phyloP scores from a whole-genome alignment of 1,140 invertebrate genomes.

The Pristionchus pacificus region DNA sequence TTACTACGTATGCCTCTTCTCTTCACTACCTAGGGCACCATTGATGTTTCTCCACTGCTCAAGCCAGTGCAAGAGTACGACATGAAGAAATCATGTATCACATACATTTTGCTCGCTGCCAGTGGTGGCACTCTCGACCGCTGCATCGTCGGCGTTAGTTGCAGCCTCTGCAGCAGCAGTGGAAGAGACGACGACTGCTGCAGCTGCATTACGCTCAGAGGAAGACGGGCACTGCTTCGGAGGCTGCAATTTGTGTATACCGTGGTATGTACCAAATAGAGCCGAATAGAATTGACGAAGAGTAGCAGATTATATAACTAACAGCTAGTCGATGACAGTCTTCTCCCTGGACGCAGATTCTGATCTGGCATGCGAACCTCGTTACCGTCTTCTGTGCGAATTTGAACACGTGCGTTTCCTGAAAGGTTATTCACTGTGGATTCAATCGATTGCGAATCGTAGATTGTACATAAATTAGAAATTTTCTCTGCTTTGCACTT shows the following conservation, averaged over 20 bases:
- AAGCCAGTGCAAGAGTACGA: no score
- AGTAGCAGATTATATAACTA: constrained; percentile 10
- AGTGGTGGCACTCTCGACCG: no score
- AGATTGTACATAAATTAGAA: constrained; percentile 27
- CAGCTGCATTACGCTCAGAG: no score
- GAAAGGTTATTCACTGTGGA: constrained; percentile 17
- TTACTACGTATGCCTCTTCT: no score
- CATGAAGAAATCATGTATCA: no score
- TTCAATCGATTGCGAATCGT: constrained; percentile 14
- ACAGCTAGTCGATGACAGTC: constrained; percentile 48
- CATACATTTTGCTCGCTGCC: no score
- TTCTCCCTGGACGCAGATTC: constrained; percentile 55
- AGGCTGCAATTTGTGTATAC: constrained; percentile 40
- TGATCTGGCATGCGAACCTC: constrained; percentile 52
- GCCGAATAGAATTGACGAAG: background rate
- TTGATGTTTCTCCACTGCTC: no score
- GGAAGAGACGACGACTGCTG: constrained; percentile 29
- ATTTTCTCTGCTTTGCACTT: no score
- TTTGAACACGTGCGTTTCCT: constrained; percentile 57
- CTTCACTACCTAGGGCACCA: no score
- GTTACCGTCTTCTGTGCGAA: constrained; percentile 58
- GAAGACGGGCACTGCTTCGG: constrained; percentile 46
- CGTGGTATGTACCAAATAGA: background rate
- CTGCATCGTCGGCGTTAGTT: no score
- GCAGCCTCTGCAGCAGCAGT: constrained; percentile 9